Base-by-base conservation (phyloP, 2,797 vertebrate species). In the Rhinoraja longicauda region DNA sequence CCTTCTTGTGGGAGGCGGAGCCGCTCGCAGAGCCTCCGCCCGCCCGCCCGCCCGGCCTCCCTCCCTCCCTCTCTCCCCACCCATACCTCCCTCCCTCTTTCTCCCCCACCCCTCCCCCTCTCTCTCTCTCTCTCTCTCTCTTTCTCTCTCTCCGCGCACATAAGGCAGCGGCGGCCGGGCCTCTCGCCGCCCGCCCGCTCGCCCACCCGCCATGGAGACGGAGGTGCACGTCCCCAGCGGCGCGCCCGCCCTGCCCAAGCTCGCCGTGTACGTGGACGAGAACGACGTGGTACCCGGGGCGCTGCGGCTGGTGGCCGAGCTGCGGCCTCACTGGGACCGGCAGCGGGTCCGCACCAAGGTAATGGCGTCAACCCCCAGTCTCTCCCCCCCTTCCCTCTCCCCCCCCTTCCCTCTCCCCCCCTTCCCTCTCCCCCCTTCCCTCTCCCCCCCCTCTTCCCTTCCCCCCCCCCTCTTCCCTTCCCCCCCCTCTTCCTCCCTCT, bases 331-430 rank as follows among this genome's bases (percentile, higher is more conserved):
- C 77, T 99, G 98, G 98, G 97, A 97, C 45, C 76, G 94, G 36
- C 94, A 94, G 93, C 95, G 93, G 10, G 97, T 98, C 94, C 96
- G 96, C 93, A 99, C 98, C 93, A 99, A 99, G 98, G 97, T 97
- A 97, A 67, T 21, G 19, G 70, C 19, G 12, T 17, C 64, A 1
- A 15, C 29, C 21, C 45, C 21, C 21, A 6, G 6, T 21, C 45
- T 10, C 67, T 21, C 7, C n/a, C 45, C 62, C 36, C n/a, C 59
- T 36, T 24, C 0, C 7, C 57, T 64, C 62, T 92, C 93, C 93
- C 0, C 32, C 90, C 86, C 93, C n/a, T 93, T 1, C 94, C 32
- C 94, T 91, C 70, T 62, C 53, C 32, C 1, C 39, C 39, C 39
- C 39, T 39, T 39, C 53, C 15, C 3, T 4, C 62, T 4, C 62